A percentile compares a stretch with the other conserved stretches of the same genome.
These are phyloP conservation scores for Leptosomus discolor DNA, from an alignment of 2,113 vertebrate species.

Conservation along the genomic window DNA sequence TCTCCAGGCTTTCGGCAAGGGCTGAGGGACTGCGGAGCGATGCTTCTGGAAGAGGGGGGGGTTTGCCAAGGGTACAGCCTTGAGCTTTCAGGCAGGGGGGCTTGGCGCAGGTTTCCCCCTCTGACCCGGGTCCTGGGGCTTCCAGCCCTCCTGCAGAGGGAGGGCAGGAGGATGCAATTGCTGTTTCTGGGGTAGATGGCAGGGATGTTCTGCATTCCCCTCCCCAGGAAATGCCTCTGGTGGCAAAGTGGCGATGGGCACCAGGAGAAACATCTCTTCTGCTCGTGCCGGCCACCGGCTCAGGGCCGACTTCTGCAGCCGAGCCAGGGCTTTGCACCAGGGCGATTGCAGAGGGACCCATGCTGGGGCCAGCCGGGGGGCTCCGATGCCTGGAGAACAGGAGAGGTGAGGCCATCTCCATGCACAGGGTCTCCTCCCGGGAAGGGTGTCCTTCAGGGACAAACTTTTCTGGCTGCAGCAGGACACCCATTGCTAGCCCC, in stretches of 20 bases:
- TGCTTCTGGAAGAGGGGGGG: neutral
- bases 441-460: neutral
- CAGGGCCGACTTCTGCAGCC: neutral
- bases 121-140: neutral
- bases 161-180: neutral
- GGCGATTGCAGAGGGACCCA: fast-evolving
- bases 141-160: neutral
- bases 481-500: neutral
- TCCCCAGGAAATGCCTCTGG: neutral
- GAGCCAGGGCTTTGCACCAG: neutral
- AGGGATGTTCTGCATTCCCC: neutral
- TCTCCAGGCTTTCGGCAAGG: conserved; percentile 6
- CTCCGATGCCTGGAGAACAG: neutral
- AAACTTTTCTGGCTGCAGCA: neutral
- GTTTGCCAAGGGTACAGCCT: no score
- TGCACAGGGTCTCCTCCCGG: neutral
- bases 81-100: no score
- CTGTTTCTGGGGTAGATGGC: neutral
- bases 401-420: neutral
- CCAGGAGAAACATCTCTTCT: neutral
- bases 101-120: neutral
- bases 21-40: neutral
- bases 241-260: neutral
- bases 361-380: neutral
- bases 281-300: neutral